These are phyloP conservation scores for Nomada fabriciana DNA, from an alignment of 2,888 invertebrate genomes.

Conservation along the genomic window DNA sequence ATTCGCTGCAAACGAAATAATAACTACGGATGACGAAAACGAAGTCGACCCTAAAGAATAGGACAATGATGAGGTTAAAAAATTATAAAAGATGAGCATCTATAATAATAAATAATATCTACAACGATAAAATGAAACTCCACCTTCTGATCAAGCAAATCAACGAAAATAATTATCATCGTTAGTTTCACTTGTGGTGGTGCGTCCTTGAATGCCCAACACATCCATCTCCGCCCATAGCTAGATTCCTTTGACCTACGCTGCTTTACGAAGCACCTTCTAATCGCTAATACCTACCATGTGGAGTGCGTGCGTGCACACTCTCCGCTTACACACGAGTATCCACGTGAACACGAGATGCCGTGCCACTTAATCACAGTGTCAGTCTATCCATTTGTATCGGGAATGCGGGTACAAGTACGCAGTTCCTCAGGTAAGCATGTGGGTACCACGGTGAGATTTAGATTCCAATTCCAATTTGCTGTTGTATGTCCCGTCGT, in stretches of 20 bases:
- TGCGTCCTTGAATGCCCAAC: background rate
- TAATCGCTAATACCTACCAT: constrained; percentile 33
- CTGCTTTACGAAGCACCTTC: constrained; percentile 31
- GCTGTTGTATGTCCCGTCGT: constrained; percentile 34
- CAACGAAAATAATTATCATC: too few species aligned
- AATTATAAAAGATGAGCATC: too few species aligned
- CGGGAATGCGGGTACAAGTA: constrained; percentile 69
- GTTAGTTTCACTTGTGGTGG: background rate
- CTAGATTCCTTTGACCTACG: background rate
- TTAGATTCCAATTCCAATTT: constrained; percentile 70
- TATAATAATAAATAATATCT: too few species aligned
- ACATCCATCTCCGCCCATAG: background rate
- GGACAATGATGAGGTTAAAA: too few species aligned
- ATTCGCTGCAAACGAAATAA: too few species aligned
- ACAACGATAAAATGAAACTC: too few species aligned
- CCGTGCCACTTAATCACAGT: constrained; percentile 65
- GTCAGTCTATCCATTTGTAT: constrained; percentile 64
- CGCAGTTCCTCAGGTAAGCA: constrained; percentile 51
- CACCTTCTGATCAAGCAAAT: too few species aligned
- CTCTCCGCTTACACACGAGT: background rate
- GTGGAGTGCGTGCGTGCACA: constrained; percentile 32
- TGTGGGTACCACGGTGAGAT: constrained; percentile 65
- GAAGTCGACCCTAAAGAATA: too few species aligned
- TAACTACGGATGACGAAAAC: too few species aligned
- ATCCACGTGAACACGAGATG: constrained; percentile 46